Percentiles rank a stretch among this genome's conserved stretches.
These are phyloP conservation scores for Chaenocephalus aceratus DNA, from an alignment of 2,113 vertebrate species.

Conservation along the genomic window DNA sequence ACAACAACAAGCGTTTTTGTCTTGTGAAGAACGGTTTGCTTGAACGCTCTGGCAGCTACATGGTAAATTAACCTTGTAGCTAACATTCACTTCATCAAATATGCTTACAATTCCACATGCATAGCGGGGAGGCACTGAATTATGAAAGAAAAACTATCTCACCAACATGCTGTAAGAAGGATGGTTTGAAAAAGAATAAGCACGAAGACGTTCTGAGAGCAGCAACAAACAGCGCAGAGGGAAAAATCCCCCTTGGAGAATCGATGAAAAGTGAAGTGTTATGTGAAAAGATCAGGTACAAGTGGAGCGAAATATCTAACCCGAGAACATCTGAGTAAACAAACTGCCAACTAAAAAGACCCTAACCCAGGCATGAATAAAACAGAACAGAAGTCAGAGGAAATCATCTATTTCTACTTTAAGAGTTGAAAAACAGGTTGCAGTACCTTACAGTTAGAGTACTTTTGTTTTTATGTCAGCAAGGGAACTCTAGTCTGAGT, in stretches of 20 bases:
- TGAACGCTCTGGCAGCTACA: not conserved
- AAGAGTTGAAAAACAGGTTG: not conserved
- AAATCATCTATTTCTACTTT: not conserved
- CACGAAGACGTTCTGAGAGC: not conserved
- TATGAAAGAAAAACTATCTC: not conserved
- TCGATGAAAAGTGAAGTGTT: not conserved
- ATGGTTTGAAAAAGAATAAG: not conserved
- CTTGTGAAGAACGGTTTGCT: not conserved
- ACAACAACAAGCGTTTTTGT: not conserved
- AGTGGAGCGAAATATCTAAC: not conserved
- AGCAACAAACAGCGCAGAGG: not conserved
- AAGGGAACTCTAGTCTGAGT: slow-evolving; percentile 4
- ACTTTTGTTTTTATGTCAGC: not conserved
- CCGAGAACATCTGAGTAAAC: not conserved
- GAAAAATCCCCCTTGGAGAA: not conserved
- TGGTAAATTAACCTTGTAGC: not conserved
- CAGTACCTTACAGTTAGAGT: not conserved
- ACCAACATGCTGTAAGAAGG: not conserved
- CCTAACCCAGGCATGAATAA: not conserved
- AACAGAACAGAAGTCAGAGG: not conserved
- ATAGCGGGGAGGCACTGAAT: not conserved
- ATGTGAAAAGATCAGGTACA: not conserved
- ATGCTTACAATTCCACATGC: not conserved
- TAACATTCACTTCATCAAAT: not conserved
- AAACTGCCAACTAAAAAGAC: not conserved